Conservation (phyloP, 2,113 vertebrate genomes). For the Pterophyllum scalare region DNA sequence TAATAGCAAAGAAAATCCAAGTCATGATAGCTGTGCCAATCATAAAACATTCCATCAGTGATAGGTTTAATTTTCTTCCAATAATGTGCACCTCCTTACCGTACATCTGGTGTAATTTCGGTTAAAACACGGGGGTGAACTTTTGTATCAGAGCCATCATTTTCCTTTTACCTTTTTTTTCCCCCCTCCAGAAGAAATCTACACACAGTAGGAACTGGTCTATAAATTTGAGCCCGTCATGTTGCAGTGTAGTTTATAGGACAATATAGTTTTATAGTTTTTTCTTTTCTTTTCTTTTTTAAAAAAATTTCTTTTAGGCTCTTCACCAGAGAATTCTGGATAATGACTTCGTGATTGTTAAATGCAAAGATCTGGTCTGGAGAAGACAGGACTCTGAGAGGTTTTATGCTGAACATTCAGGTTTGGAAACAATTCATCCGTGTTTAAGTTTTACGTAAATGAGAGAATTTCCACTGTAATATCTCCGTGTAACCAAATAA, state of each 20-base stretch:
- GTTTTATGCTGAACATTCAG: slow-evolving; percentile 92
- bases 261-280: neutral
- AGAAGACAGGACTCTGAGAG: slow-evolving; percentile 83
- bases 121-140: neutral
- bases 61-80: neutral
- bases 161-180: neutral
- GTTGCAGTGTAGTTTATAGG: neutral
- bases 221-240: neutral
- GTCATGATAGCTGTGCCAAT: neutral
- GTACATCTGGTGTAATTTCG: neutral
- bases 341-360: slow-evolving; percentile 87
- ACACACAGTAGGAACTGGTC: neutral
- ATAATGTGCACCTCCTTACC: too few species aligned
- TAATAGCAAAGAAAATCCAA: neutral
- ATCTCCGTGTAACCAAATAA: neutral
- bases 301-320: slow-evolving; percentile 75
- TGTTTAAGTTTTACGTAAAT: neutral
- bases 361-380: slow-evolving; percentile 86
- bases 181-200: neutral
- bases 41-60: neutral
- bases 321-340: slow-evolving; percentile 90
- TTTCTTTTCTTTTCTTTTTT: neutral
- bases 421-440: slow-evolving; percentile 63
- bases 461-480: neutral
- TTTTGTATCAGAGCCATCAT: neutral